Evolutionary conservation across 2,888 invertebrate genomes (phyloP).

Genomic region (Drosophila tanythrix): DNA sequence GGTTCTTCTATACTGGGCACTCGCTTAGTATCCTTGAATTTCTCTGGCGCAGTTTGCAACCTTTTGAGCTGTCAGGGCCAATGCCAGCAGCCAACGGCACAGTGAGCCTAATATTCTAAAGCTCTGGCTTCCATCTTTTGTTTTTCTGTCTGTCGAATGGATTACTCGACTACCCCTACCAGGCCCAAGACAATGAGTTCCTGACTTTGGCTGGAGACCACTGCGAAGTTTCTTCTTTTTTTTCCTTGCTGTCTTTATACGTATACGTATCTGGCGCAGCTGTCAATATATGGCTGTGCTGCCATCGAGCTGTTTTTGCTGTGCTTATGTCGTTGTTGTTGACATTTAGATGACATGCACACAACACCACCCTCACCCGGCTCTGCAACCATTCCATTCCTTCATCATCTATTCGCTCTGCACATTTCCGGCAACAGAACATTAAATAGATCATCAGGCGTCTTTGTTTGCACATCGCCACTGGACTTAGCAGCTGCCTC

Average conservation of each 20-base stretch:
- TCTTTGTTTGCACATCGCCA: slow-evolving; percentile 73
- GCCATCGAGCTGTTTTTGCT: slow-evolving; percentile 7
- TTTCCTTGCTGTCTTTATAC: slow-evolving; percentile 22
- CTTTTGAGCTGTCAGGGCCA: slow-evolving; percentile 58
- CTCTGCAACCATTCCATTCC: background rate
- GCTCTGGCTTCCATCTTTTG: slow-evolving; percentile 39
- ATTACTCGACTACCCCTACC: slow-evolving; percentile 39
- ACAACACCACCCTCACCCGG: background rate
- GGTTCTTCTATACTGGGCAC: background rate
- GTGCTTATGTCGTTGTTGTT: slow-evolving; percentile 59
- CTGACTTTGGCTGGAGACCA: slow-evolving; percentile 10
- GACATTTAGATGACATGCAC: slow-evolving; percentile 76
- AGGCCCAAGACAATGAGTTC: slow-evolving; percentile 4
- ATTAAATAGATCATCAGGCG: slow-evolving; percentile 74
- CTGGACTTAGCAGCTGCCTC: slow-evolving; percentile 38
- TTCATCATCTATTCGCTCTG: slow-evolving; percentile 1
- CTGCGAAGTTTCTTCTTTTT: slow-evolving; percentile 42
- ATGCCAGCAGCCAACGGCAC: slow-evolving; percentile 53
- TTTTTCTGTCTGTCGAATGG: slow-evolving; percentile 39
- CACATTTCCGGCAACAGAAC: slow-evolving; percentile 66
- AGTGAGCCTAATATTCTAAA: slow-evolving; percentile 40
- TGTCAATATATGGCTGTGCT: slow-evolving; percentile 18
- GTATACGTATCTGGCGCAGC: slow-evolving; percentile 17
- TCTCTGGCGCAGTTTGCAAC: slow-evolving; percentile 12
- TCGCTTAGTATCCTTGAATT: slow-evolving; percentile 53